These are phyloP conservation scores for Leptoteleia sp. DNA, from an alignment of 1,140 invertebrate species.

Conservation along the genomic window DNA sequence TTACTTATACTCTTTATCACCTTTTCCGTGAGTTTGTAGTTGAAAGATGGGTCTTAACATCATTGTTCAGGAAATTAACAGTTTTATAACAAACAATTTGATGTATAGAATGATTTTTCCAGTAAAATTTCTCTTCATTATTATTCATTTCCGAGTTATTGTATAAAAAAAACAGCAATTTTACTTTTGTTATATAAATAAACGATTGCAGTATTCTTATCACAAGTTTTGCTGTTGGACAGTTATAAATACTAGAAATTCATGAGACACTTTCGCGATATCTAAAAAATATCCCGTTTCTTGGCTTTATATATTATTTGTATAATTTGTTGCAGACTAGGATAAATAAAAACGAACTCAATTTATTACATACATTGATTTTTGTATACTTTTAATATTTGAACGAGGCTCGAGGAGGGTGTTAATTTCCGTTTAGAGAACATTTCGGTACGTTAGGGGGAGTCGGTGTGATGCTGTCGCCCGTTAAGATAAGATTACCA, in stretches of 20 bases:
- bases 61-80: slow-evolving; percentile 72
- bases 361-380: slow-evolving; percentile 50
- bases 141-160: no score
- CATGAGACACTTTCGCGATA: no score
- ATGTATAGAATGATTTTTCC: slow-evolving; percentile 1
- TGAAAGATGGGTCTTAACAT: slow-evolving; percentile 24
- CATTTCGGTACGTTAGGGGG: slow-evolving; percentile 50
- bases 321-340: not conserved
- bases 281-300: no score
- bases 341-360: slow-evolving; percentile 8
- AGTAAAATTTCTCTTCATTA: no score
- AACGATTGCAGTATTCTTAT: no score
- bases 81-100: slow-evolving; percentile 71
- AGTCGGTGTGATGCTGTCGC: slow-evolving; percentile 52
- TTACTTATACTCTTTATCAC: slow-evolving; percentile 51
- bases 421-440: slow-evolving; percentile 66
- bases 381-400: slow-evolving; percentile 39
- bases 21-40: slow-evolving; percentile 34
- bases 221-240: no score
- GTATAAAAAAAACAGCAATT: no score
- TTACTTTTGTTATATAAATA: no score
- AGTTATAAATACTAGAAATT: no score
- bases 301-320: not conserved
- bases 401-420: slow-evolving; percentile 32
- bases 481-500: slow-evolving; percentile 80